Evolutionary conservation across 2,888 invertebrate species (phyloP), one percentile per base, ranked within the genome.

Genomic region (Plebejus melissa): DNA sequence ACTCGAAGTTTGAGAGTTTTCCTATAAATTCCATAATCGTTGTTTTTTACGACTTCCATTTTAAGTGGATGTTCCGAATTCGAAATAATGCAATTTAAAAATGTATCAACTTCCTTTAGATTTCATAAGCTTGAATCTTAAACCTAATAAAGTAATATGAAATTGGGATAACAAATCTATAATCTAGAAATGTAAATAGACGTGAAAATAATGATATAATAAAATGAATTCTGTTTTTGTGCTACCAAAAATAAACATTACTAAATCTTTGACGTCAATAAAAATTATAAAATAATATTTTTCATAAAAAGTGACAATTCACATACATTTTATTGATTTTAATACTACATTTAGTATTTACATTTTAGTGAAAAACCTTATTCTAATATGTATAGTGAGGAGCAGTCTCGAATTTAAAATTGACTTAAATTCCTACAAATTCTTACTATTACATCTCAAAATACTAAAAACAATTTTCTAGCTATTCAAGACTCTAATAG

Each of bases 21-120:
- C 50, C 72, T 50, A 54, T 72, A 54, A 72, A 72, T 72, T 72
- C 50, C 50, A 72, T 50, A 72, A 72, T 72, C 54, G 72, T 70
- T 70, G 41, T 50, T 72, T 72, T 72, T 50, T 72, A 72, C 50
- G 72, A 72, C 72, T 54, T 50, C 13, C 28, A 46, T 50, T 72
- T 72, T 72, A 72, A 72, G 50, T 72, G 72, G 72, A 71, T 32
- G 28, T 32, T 72, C 65, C 65, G 5, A 32, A 36, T 36, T 65
- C 32, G 32, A 32, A 32, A 60, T 60, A 60, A 13, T 65, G 65
- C 65, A 32, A 65, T 65, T 32, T 65, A 65, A 65, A 65, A 65
- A 65, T 65, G 65, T 65, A 65, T 28, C 28, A 50, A 71, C 4
- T 28, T 28, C 7, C 60, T 22, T 60, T 11, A 60, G 22, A 28